These are phyloP conservation scores for Turritopsis rubra DNA, from an alignment of 30 jellyfish, hydroid and myxozoan genomes.

Conservation along the genomic window DNA sequence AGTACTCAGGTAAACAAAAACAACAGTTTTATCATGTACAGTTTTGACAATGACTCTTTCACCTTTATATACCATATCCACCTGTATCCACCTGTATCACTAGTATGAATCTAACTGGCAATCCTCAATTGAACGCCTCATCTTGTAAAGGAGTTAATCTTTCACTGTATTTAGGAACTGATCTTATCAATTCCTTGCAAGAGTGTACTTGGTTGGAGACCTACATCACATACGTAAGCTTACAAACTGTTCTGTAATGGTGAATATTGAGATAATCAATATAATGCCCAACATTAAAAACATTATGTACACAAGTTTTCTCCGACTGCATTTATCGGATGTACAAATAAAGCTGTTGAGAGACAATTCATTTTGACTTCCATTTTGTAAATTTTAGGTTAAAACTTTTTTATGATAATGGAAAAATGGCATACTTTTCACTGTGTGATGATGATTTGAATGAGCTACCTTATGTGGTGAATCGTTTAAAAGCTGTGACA, in stretches of 20 bases:
- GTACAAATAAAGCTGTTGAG: no score
- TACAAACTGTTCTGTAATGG: not conserved
- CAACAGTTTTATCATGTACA: not conserved
- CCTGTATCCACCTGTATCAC: no score
- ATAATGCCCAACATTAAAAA: no score
- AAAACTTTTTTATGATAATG: slow-evolving; percentile 77
- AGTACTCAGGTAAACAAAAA: slow-evolving; percentile 47
- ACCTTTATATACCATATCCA: no score
- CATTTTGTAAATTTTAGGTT: slow-evolving; percentile 40
- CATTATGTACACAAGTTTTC: no score
- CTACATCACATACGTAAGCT: slow-evolving; percentile 51
- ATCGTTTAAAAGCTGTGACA: slow-evolving; percentile 93
- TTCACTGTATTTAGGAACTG: slow-evolving; percentile 50
- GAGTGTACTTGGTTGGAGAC: slow-evolving; percentile 96
- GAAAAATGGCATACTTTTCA: slow-evolving; percentile 64
- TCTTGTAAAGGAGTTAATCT: no score
- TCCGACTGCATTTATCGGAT: no score
- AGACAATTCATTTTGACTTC: no score
- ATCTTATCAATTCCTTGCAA: slow-evolving; percentile 78
- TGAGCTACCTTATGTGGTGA: slow-evolving; percentile 78
- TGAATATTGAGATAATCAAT: not conserved
- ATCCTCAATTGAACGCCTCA: no score
- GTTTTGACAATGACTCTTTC: no score
- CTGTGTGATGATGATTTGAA: slow-evolving; percentile 75
- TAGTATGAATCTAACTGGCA: no score